Evolutionary conservation across 1,140 invertebrate genomes (phyloP).

Genomic region (Zaprionus africanus): DNA sequence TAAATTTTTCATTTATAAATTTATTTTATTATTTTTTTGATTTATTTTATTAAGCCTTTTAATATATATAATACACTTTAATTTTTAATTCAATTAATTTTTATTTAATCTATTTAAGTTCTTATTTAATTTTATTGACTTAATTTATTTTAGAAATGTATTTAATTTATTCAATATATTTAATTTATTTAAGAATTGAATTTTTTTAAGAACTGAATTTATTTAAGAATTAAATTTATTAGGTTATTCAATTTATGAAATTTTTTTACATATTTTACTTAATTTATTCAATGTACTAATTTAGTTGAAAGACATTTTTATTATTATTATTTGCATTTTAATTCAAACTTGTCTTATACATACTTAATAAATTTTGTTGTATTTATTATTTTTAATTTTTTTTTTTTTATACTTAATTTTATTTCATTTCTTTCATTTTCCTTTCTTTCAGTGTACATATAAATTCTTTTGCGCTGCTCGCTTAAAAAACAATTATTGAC

Average conservation of each 20-base stretch:
- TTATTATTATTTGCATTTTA: too few species aligned
- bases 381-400: background rate
- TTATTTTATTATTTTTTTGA: too few species aligned
- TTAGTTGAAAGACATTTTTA: too few species aligned
- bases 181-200: background rate
- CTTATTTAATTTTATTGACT: too few species aligned
- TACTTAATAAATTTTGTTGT: background rate
- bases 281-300: slow-evolving; percentile 2
- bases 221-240: background rate
- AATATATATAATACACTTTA: too few species aligned
- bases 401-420: background rate
- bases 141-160: too few species aligned
- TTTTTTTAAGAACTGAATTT: too few species aligned
- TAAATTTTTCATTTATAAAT: too few species aligned
- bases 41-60: too few species aligned
- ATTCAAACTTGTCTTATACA: too few species aligned
- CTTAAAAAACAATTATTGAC: slow-evolving; percentile 76
- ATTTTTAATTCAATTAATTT: too few species aligned
- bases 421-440: background rate
- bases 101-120: slow-evolving; percentile 14
- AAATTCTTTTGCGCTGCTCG: slow-evolving; percentile 40
- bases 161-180: slow-evolving; percentile 11
- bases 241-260: background rate
- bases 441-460: slow-evolving; percentile 36
- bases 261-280: background rate